Evolutionary conservation across 2,113 vertebrate genomes (phyloP), one percentile per base, ranked within the genome.

Genomic region (Stomatorhinus ivindoensis): DNA sequence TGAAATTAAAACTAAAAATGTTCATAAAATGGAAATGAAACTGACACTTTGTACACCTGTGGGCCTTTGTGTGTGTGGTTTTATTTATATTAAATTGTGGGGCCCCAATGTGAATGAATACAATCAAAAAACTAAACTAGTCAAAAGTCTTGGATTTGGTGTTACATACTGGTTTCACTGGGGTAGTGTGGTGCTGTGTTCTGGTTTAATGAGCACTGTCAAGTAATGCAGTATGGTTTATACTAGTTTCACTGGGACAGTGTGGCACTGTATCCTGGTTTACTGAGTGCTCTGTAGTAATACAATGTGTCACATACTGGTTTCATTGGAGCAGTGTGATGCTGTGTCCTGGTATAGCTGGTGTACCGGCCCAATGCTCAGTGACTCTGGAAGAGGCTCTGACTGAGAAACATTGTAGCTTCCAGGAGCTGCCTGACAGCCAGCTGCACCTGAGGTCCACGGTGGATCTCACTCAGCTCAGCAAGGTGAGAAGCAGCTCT

Each of bases 381-480:
- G 93, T 93, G 4, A 94, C 97, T 91, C 96, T 96, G 24, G 98
- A 99, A 3, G 98, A 98, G 95, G 98, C 97, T 82, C 97, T 98
- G 87, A 99, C 98, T 0, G 98, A 99, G 93, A 97, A 99, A 91
- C 97, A 98, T 73, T 97, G 97, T 91, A 98, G 97, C 93, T 99
- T 97, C 0, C 98, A 98, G 69, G 98, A 98, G 50, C 96, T 99
- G 86, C 95, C 96, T 88, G 97, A 97, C 87, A 94, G 93, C 91
- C 97, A 95, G 6, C 97, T 97, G 53, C 98, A 97, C 93, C 96
- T 98, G 86, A 97, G 98, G 94, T 96, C 97, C 0, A 98, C 97
- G 91, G 97, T 97, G 80, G 97, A 99, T 65, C 97, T 98, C 89
- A 96, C 97, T n/a, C 95, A 96, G 46, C 96, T 99, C 91, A 99